These are phyloP conservation scores for Nasalis larvatus DNA, from an alignment of 2,113 vertebrate species.

Conservation along the genomic window DNA sequence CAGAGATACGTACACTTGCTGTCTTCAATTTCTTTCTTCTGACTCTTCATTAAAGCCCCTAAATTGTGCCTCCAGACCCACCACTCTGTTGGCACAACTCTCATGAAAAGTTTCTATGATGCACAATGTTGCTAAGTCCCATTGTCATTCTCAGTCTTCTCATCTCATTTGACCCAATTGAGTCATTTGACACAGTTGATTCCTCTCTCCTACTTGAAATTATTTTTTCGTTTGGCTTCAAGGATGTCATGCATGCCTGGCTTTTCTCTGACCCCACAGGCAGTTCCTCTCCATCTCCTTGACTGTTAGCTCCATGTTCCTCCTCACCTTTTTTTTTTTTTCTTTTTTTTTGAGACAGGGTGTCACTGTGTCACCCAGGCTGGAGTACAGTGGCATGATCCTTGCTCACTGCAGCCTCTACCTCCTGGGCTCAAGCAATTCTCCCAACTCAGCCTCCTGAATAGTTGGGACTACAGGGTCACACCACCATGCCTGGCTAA, in stretches of 20 bases:
- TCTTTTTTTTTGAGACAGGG: too few species aligned
- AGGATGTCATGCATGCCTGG: not conserved
- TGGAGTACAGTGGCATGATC: too few species aligned
- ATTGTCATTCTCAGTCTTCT: not conserved
- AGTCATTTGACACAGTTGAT: not conserved
- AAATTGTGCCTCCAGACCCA: not conserved
- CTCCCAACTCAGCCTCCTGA: too few species aligned
- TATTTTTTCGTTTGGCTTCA: slow-evolving; percentile 47
- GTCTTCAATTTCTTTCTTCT: not conserved
- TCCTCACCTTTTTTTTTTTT: too few species aligned
- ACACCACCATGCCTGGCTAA: too few species aligned
- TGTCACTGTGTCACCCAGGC: too few species aligned
- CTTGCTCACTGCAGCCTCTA: too few species aligned
- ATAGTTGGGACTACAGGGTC: too few species aligned
- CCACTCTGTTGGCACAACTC: not conserved
- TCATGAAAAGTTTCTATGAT: not conserved
- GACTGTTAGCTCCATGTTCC: not conserved
- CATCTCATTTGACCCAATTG: not conserved
- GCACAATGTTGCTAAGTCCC: not conserved
- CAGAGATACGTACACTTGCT: not conserved
- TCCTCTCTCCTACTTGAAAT: slow-evolving; percentile 1
- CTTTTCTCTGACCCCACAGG: not conserved
- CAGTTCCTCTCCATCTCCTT: not conserved
- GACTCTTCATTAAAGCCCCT: not conserved
- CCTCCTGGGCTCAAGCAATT: too few species aligned